Evolutionary conservation across 2,113 vertebrate genomes (phyloP).

Genomic region (Petroica traversi): DNA sequence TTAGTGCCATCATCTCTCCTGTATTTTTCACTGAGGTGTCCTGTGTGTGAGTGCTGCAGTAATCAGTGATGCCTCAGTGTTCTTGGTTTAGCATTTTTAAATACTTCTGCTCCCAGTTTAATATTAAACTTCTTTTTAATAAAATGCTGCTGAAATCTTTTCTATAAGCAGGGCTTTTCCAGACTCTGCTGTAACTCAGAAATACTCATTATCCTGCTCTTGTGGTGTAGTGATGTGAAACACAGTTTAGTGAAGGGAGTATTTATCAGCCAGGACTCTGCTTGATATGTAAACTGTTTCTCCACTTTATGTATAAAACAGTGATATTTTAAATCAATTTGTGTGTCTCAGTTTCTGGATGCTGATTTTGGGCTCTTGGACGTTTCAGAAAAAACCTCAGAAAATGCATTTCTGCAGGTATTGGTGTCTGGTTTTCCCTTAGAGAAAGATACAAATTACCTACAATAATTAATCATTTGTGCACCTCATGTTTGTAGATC

Average conservation of each 20-base stretch:
- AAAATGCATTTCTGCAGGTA: not conserved
- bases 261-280: not conserved
- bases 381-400: not conserved
- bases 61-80: not conserved
- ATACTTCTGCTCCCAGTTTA: not conserved
- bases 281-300: not conserved
- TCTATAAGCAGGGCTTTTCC: not conserved
- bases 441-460: not conserved
- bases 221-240: not conserved
- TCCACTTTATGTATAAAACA: not conserved
- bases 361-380: not conserved
- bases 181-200: not conserved
- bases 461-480: not conserved
- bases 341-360: not conserved
- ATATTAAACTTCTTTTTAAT: not conserved
- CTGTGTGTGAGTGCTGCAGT: fast-evolving
- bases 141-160: not conserved
- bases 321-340: not conserved
- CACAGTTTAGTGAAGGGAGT: not conserved
- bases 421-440: not conserved
- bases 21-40: not conserved
- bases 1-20: not conserved
- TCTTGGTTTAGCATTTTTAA: not conserved
- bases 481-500: not conserved
- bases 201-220: not conserved